phyloP scores from a whole-genome alignment of 37 sponge, comb jelly and placozoan genomes.

The Trichoplax adhaerens region DNA sequence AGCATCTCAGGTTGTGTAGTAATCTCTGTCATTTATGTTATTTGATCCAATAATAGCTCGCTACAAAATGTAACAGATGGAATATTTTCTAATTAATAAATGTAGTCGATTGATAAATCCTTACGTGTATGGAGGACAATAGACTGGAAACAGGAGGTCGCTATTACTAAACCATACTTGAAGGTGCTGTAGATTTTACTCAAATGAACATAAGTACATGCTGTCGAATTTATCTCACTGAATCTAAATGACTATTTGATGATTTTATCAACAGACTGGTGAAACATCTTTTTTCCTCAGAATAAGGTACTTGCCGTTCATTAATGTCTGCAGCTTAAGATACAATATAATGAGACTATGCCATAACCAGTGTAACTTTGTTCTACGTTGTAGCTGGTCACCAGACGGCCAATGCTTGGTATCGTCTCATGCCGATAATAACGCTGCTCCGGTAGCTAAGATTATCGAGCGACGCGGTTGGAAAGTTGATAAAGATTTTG shows the following conservation, averaged over 20 bases:
- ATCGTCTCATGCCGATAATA: constrained; percentile 89
- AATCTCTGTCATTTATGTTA: too few relatives aligned
- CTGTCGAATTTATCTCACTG: neutral
- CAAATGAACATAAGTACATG: too few relatives aligned
- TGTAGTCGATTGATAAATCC: constrained; percentile 57
- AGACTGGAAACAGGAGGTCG: constrained; percentile 81
- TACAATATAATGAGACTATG: too few relatives aligned
- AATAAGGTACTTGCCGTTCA: neutral
- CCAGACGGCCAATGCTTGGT: constrained; percentile 92
- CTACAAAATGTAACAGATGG: too few relatives aligned
- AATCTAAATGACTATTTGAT: neutral
- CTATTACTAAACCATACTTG: constrained; percentile 52
- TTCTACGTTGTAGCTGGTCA: constrained; percentile 39
- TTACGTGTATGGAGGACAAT: constrained; percentile 65
- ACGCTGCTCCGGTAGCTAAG: constrained; percentile 83
- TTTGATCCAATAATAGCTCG: too few relatives aligned
- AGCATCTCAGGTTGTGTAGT: constrained; percentile 47
- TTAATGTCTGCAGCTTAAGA: too few relatives aligned
- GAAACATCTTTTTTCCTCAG: neutral
- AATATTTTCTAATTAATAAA: too few relatives aligned
- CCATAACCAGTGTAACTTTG: too few relatives aligned
- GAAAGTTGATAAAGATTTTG: constrained; percentile 80
- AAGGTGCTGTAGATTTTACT: too few relatives aligned
- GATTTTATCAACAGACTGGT: neutral
- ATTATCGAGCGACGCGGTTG: constrained; percentile 77